Evolutionary conservation across 2,888 invertebrate species (phyloP).

Genomic region (Thysanoteuthis rhombus): DNA sequence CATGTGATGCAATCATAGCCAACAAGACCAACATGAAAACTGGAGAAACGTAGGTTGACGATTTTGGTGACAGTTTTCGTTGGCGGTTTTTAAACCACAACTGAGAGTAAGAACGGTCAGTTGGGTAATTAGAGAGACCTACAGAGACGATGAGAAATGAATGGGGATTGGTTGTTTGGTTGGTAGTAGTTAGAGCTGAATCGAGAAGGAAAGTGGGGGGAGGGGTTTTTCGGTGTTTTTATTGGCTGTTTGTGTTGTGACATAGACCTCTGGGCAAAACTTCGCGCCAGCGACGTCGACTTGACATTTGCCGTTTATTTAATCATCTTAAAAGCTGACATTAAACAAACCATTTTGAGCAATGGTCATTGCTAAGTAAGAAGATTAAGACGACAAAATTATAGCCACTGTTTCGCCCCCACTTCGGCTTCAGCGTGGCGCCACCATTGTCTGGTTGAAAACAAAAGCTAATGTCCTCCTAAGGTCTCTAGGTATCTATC

Average conservation of each 20-base stretch:
- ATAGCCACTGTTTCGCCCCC: background rate
- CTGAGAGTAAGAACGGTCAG: background rate
- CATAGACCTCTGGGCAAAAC: background rate
- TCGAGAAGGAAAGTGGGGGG: background rate
- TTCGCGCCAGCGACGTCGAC: background rate
- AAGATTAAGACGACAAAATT: background rate
- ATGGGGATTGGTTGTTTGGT: background rate
- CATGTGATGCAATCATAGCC: no score
- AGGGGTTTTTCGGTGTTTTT: background rate
- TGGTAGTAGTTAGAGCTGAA: background rate
- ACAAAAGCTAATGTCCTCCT: background rate
- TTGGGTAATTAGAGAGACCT: background rate
- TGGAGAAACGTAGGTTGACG: no score
- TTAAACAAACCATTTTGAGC: background rate
- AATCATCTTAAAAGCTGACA: conserved; percentile 12
- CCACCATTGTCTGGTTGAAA: background rate
- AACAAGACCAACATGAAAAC: no score
- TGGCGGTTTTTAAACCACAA: no score
- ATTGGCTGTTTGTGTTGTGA: background rate
- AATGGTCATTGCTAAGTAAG: background rate
- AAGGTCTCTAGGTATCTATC: background rate
- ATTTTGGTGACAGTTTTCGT: no score
- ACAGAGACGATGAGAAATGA: background rate
- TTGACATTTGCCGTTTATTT: background rate
- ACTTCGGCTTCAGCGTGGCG: background rate